phyloP scores from a whole-genome alignment of 2,797 vertebrate species.

The Sarcophilus harrisii region DNA sequence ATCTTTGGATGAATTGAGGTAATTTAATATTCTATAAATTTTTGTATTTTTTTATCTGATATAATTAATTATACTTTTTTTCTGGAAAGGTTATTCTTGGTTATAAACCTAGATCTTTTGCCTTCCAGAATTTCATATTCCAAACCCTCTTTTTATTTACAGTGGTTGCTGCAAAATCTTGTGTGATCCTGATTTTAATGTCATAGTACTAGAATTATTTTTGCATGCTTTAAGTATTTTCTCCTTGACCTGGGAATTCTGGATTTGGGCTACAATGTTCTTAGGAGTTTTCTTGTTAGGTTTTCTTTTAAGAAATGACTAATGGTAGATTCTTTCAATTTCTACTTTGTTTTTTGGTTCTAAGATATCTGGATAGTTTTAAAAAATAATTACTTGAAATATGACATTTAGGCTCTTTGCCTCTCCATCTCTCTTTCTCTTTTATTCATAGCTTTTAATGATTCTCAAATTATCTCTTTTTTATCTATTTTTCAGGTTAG shows the following conservation, averaged over 20 bases:
- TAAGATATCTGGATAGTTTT: too few species aligned
- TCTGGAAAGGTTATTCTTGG: not conserved
- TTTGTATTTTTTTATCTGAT: not conserved
- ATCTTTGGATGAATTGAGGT: not conserved
- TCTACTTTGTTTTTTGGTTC: not conserved
- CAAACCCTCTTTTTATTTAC: not conserved
- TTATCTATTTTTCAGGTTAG: too few species aligned
- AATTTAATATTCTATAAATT: not conserved
- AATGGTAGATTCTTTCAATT: not conserved
- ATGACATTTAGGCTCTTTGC: too few species aligned
- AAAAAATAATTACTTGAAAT: too few species aligned
- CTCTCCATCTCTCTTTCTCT: too few species aligned
- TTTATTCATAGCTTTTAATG: too few species aligned
- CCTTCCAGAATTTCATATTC: not conserved
- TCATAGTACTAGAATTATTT: not conserved
- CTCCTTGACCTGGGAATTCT: not conserved
- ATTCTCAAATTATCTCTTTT: too few species aligned
- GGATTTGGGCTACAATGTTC: not conserved
- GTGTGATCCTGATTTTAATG: not conserved
- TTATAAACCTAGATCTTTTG: not conserved
- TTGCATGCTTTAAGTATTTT: not conserved
- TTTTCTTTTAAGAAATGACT: not conserved
- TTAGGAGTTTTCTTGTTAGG: not conserved
- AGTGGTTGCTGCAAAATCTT: not conserved
- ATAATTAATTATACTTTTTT: not conserved